Conservation (phyloP, 2,797 vertebrate species). For the Notolepis coatsorum region DNA sequence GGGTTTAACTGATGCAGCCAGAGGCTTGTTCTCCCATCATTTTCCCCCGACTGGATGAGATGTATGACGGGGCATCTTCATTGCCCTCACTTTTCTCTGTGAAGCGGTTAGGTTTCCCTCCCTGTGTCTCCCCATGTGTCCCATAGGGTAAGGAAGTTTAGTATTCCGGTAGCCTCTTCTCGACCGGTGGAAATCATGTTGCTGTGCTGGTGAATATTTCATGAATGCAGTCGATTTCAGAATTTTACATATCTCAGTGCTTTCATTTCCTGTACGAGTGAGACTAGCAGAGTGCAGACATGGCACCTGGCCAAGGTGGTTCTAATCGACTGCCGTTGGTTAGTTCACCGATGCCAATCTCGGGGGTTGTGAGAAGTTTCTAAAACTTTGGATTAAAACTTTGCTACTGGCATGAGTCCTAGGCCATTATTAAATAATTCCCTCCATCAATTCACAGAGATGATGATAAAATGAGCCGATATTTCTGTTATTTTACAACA, state of each 20-base stretch:
- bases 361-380: too few species aligned
- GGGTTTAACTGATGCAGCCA: constrained; percentile 22
- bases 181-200: constrained; percentile 48
- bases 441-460: constrained; percentile 9
- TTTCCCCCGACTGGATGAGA: neutral
- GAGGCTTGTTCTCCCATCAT: neutral
- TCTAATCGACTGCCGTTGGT: constrained; percentile 33
- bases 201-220: constrained; percentile 75
- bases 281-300: constrained; percentile 32
- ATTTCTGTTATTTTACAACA: constrained; percentile 7
- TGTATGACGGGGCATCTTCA: constrained; percentile 5
- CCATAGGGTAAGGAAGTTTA: constrained; percentile 35
- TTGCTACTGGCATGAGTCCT: too few species aligned
- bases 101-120: too few species aligned
- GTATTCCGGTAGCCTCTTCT: constrained; percentile 62
- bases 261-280: constrained; percentile 66
- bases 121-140: constrained; percentile 27
- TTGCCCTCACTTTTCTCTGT: constrained; percentile 34
- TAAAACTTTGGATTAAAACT: too few species aligned
- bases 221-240: constrained; percentile 69
- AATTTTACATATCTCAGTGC: constrained; percentile 61
- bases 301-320: constrained; percentile 39
- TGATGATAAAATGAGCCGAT: neutral
- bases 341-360: too few species aligned
- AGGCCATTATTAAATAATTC: too few species aligned